Evolutionary conservation across 2,888 invertebrate genomes (phyloP).

Genomic region (Drosophila putrida): DNA sequence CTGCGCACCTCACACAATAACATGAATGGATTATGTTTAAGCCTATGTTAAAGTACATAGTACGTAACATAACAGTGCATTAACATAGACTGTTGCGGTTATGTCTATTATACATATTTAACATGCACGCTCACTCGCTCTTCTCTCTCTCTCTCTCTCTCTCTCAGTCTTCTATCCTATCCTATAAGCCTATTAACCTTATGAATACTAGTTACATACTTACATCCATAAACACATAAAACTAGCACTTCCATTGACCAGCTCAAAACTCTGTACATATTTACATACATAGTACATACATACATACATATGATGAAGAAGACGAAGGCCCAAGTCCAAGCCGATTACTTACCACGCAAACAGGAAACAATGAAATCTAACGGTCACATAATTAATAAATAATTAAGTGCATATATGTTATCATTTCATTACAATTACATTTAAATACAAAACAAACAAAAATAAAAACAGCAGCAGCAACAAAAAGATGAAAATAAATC

Average conservation of each 20-base stretch:
- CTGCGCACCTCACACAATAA: constrained; percentile 20
- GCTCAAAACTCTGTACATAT: constrained; percentile 30
- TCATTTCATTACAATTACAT: constrained; percentile 56
- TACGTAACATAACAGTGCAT: constrained; percentile 1
- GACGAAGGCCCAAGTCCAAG: constrained; percentile 34
- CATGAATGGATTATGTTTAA: constrained; percentile 7
- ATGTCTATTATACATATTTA: background rate
- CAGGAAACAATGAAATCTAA: constrained; percentile 15
- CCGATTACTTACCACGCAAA: constrained; percentile 30
- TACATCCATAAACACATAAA: constrained; percentile 14
- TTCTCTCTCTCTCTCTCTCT: constrained; percentile 1
- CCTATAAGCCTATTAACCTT: background rate
- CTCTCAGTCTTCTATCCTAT: constrained; percentile 7
- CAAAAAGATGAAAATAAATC: constrained; percentile 11
- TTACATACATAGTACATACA: constrained; percentile 34
- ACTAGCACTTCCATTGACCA: constrained; percentile 1
- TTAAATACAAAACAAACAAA: background rate
- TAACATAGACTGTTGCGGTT: constrained; percentile 6
- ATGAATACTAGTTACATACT: background rate
- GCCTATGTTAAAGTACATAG: constrained; percentile 3
- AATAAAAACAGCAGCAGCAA: background rate
- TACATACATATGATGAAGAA: constrained; percentile 4
- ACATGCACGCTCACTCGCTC: constrained; percentile 1
- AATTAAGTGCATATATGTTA: constrained; percentile 57
- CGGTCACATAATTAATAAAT: constrained; percentile 48